These are phyloP conservation scores for Semaprochilodus insignis DNA, from an alignment of 2,797 vertebrate species.

Conservation along the genomic window DNA sequence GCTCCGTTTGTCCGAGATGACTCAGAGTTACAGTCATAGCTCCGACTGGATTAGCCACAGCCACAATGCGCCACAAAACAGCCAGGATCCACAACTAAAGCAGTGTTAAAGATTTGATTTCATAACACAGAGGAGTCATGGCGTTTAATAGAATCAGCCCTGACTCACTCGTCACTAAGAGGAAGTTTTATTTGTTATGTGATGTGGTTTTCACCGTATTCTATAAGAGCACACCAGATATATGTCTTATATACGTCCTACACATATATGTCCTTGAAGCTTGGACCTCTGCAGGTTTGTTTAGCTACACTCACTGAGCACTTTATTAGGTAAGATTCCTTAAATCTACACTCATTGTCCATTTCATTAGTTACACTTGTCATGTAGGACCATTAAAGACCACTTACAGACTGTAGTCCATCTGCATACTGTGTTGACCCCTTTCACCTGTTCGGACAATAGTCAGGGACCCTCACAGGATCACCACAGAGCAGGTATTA, in stretches of 20 bases:
- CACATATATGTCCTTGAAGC: no score
- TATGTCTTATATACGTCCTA: no score
- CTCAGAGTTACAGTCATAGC: conserved; percentile 27
- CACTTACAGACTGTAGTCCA: no score
- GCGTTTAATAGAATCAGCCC: conserved; percentile 28
- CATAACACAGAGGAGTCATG: conserved; percentile 25
- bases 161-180: conserved; percentile 22
- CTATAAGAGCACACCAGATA: neutral
- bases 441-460: no score
- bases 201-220: neutral
- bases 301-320: neutral
- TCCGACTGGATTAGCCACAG: conserved; percentile 14
- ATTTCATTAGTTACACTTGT: no score
- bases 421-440: no score
- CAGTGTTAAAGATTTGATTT: conserved; percentile 37
- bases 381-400: no score
- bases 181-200: conserved; percentile 17
- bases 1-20: conserved; percentile 25
- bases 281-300: neutral
- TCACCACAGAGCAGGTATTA: no score
- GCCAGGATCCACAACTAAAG: conserved; percentile 16
- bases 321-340: no score
- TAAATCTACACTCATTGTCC: no score
- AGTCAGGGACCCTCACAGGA: no score
- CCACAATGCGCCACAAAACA: conserved; percentile 11